These are phyloP conservation scores for Gambusia affinis DNA, from an alignment of 2,113 vertebrate species.

Conservation along the genomic window DNA sequence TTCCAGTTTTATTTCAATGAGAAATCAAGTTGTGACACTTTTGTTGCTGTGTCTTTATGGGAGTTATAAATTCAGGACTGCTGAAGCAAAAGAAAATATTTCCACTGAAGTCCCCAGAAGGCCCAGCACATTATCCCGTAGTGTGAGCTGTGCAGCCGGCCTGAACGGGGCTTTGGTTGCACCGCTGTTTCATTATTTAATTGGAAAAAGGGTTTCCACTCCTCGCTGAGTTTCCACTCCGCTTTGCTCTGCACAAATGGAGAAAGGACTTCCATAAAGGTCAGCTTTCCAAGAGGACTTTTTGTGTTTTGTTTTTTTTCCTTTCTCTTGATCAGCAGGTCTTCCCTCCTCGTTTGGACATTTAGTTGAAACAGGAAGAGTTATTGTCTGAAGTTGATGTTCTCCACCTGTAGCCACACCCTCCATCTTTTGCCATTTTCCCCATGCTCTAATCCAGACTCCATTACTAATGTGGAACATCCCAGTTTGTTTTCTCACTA, in stretches of 20 bases:
- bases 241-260: constrained; percentile 11
- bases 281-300: constrained; percentile 1
- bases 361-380: constrained; percentile 62
- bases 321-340: neutral
- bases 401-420: constrained; percentile 43
- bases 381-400: constrained; percentile 43
- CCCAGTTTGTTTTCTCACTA: too few species aligned
- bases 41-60: neutral
- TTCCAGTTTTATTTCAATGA: neutral
- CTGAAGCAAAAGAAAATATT: constrained; percentile 12
- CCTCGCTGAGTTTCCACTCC: constrained; percentile 62
- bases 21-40: neutral
- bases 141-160: constrained; percentile 68
- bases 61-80: neutral
- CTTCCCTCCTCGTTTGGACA: constrained; percentile 1
- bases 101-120: constrained; percentile 14
- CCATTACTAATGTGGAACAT: neutral
- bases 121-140: constrained; percentile 29
- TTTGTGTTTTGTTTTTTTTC: neutral
- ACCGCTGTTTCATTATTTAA: constrained; percentile 84
- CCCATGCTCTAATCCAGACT: constrained; percentile 23
- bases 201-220: constrained; percentile 81
- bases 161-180: constrained; percentile 82
- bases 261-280: constrained; percentile 18
- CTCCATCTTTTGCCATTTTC: constrained; percentile 48